Evolutionary conservation across 2,888 invertebrate species (phyloP).

Genomic region (Caprella mutica): DNA sequence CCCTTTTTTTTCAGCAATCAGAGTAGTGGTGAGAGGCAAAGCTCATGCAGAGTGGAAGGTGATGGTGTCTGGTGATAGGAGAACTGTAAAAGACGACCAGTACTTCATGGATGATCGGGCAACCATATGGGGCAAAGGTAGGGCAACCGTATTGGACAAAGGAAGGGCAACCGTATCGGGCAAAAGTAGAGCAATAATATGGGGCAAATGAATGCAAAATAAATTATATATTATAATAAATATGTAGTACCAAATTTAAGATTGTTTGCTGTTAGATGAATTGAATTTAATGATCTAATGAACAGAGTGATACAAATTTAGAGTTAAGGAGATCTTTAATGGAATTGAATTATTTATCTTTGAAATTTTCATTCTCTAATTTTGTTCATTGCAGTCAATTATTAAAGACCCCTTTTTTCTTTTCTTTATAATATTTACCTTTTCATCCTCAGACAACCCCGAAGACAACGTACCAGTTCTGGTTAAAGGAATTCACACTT

Average conservation of each 20-base stretch:
- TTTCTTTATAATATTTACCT: not conserved
- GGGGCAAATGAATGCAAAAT: too few relatives aligned
- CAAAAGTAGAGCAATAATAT: too few relatives aligned
- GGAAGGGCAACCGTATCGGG: too few relatives aligned
- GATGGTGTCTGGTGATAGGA: slow-evolving; percentile 56
- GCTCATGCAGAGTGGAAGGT: slow-evolving; percentile 68
- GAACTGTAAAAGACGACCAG: slow-evolving; percentile 63
- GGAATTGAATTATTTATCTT: not conserved
- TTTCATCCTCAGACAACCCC: slow-evolving; percentile 42
- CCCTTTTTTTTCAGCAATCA: slow-evolving; percentile 46
- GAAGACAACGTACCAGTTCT: slow-evolving; percentile 56
- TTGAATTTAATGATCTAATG: too few relatives aligned
- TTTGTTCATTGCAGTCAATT: not conserved
- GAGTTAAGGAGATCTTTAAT: not conserved
- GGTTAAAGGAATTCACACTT: slow-evolving; percentile 57
- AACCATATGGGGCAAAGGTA: slow-evolving; percentile 62
- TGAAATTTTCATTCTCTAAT: not conserved
- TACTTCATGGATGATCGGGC: slow-evolving; percentile 61
- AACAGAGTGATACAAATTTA: slow-evolving; percentile 7
- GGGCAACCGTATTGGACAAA: too few relatives aligned
- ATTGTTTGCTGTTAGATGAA: too few relatives aligned
- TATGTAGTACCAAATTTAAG: too few relatives aligned
- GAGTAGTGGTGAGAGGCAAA: slow-evolving; percentile 59
- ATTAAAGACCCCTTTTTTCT: not conserved
- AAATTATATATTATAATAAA: too few relatives aligned